Evolutionary conservation across 2,888 invertebrate species (phyloP).

Genomic region (Zygothrica quintamaculata): DNA sequence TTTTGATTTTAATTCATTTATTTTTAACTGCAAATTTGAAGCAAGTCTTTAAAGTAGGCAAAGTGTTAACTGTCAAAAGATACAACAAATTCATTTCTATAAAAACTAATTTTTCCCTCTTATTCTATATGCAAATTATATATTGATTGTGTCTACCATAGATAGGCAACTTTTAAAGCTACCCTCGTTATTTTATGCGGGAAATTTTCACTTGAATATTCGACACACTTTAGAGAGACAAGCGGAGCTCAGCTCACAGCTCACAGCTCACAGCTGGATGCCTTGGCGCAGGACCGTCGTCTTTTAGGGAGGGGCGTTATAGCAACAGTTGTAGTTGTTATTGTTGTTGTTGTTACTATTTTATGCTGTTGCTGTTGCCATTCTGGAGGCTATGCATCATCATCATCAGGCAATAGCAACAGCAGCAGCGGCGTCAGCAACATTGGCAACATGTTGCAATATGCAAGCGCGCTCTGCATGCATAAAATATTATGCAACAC

Average conservation of each 20-base stretch:
- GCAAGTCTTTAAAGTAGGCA: too few species aligned
- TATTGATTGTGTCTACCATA: too few species aligned
- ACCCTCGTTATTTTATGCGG: constrained; percentile 37
- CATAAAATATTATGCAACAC: constrained; percentile 77
- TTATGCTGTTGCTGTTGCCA: constrained; percentile 56
- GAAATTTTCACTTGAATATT: constrained; percentile 79
- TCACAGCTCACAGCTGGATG: constrained; percentile 67
- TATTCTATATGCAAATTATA: too few species aligned
- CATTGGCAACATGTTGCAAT: constrained; percentile 74
- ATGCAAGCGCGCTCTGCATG: constrained; percentile 74
- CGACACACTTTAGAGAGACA: constrained; percentile 66
- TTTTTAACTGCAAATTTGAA: too few species aligned
- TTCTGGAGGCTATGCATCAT: constrained; percentile 79
- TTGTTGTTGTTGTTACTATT: constrained; percentile 61
- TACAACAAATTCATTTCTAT: too few species aligned
- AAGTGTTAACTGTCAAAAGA: too few species aligned
- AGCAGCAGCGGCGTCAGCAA: constrained; percentile 41
- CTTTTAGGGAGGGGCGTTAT: constrained; percentile 65
- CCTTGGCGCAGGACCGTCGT: constrained; percentile 58
- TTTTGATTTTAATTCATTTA: too few species aligned
- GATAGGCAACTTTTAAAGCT: neutral
- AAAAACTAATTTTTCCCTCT: too few species aligned
- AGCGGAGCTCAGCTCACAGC: constrained; percentile 1
- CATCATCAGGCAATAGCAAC: constrained; percentile 54
- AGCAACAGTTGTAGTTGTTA: constrained; percentile 12